phyloP scores from a whole-genome alignment of 2,113 vertebrate species.

The Pyxicephalus adspersus region DNA sequence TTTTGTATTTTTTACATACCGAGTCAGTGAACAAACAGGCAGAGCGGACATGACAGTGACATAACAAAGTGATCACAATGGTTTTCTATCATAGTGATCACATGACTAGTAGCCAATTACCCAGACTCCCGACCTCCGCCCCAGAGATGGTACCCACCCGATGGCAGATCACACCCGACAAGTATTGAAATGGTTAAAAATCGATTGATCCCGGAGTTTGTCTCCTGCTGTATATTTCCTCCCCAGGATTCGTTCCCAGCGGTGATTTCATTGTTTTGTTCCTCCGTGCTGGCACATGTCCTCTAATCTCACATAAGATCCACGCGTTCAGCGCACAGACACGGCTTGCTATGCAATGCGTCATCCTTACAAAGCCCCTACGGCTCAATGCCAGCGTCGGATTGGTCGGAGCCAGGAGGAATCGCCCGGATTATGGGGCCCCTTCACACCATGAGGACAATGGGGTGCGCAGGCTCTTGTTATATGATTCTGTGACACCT shows the following conservation, averaged over 20 bases:
- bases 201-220: too few relatives aligned
- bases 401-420: neutral
- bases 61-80: too few relatives aligned
- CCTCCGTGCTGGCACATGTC: conserved; percentile 23
- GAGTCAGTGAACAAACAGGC: too few relatives aligned
- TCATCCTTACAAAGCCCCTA: too few relatives aligned
- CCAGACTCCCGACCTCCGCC: neutral
- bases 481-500: neutral
- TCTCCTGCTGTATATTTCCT: neutral
- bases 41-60: too few relatives aligned
- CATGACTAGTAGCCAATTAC: neutral
- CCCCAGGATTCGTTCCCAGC: neutral
- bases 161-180: neutral
- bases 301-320: conserved; percentile 31
- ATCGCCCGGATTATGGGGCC: neutral
- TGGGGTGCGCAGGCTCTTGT: neutral
- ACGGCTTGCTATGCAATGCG: conserved; percentile 18
- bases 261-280: neutral
- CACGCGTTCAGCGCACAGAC: neutral
- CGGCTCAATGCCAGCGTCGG: neutral
- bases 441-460: neutral
- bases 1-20: too few relatives aligned
- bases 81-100: neutral
- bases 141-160: neutral
- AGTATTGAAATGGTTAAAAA: too few relatives aligned